These are phyloP conservation scores for Beroe forskalii DNA, from an alignment of 37 sponge, comb jelly and placozoan genomes.

Conservation along the genomic window DNA sequence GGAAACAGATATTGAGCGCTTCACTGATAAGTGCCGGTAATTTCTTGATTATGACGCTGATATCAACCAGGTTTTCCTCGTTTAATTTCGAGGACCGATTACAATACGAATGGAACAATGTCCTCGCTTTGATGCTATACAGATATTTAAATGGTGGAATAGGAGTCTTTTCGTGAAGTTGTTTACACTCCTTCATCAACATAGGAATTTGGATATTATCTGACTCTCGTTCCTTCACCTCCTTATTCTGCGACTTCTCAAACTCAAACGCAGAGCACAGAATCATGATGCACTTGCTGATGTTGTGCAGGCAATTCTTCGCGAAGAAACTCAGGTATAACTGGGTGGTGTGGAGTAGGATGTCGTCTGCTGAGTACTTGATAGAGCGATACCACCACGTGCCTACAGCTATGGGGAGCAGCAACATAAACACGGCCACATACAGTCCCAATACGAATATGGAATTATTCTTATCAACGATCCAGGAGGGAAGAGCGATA, in stretches of 20 bases:
- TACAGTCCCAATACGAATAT: slow-evolving; percentile 75
- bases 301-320: slow-evolving; percentile 31
- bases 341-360: slow-evolving; percentile 76
- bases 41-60: slow-evolving; percentile 33
- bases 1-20: slow-evolving; percentile 54
- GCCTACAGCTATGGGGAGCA: slow-evolving; percentile 79
- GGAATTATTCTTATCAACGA: slow-evolving; percentile 89
- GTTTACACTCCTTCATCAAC: slow-evolving; percentile 64
- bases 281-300: slow-evolving; percentile 63
- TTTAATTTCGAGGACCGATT: slow-evolving; percentile 11
- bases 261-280: slow-evolving; percentile 67
- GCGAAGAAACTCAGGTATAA: slow-evolving; percentile 72
- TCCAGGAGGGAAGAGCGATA: slow-evolving; percentile 94
- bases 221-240: slow-evolving; percentile 64
- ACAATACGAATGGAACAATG: slow-evolving; percentile 45
- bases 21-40: slow-evolving; percentile 52
- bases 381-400: slow-evolving; percentile 93
- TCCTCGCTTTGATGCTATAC: slow-evolving; percentile 40
- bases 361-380: slow-evolving; percentile 79
- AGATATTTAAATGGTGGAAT: slow-evolving; percentile 40
- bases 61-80: slow-evolving; percentile 22
- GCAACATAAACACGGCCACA: slow-evolving; percentile 76
- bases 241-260: slow-evolving; percentile 54
- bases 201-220: slow-evolving; percentile 52
- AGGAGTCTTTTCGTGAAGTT: slow-evolving; percentile 42